Evolutionary conservation across 2,888 invertebrate species (phyloP), one percentile per base, ranked within the genome.

Genomic region (Liodrosophila aerea): DNA sequence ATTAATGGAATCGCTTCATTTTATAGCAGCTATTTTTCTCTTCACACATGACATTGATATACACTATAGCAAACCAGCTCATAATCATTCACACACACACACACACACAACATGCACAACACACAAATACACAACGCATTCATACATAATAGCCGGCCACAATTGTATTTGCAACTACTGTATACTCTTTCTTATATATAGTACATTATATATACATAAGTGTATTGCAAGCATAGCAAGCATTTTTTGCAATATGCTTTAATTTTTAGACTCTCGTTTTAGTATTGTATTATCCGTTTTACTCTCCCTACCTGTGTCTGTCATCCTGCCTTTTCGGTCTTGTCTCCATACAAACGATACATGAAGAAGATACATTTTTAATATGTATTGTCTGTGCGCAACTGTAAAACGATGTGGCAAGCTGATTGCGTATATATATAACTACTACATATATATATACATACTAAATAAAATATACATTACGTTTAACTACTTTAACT

Each of bases 101-200:
- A 31, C 30, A 52, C 29, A 36, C 40, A 30, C 7, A 22, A n/a
- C 5, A 22, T 36, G 44, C n/a, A n/a, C n/a, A n/a, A n/a, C n/a
- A n/a, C n/a, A n/a, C n/a, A n/a, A n/a, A n/a, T n/a, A n/a, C n/a
- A n/a, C n/a, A n/a, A n/a, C n/a, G n/a, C n/a, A n/a, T n/a, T n/a
- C n/a, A n/a, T n/a, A n/a, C n/a, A n/a, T n/a, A n/a, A n/a, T n/a
- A n/a, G n/a, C n/a, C n/a, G n/a, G n/a, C n/a, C n/a, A n/a, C n/a
- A n/a, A 69, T 74, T 76, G 63, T 66, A 59, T 66, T 63, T 40
- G 13, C 9, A 16, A 13, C 34, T 15, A 40, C n/a, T 31, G 41
- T 63, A 34, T 31, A 31, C 15, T 16, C 29, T 34, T 27, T 12
- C 60, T 43, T 50, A 60, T 27, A 57, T 54, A 57, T 54, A 56